A percentile compares a stretch with the other conserved stretches of the same genome.
Evolutionary conservation across 2,888 invertebrate species (phyloP).

Genomic region (Rhogogaster chlorosoma): DNA sequence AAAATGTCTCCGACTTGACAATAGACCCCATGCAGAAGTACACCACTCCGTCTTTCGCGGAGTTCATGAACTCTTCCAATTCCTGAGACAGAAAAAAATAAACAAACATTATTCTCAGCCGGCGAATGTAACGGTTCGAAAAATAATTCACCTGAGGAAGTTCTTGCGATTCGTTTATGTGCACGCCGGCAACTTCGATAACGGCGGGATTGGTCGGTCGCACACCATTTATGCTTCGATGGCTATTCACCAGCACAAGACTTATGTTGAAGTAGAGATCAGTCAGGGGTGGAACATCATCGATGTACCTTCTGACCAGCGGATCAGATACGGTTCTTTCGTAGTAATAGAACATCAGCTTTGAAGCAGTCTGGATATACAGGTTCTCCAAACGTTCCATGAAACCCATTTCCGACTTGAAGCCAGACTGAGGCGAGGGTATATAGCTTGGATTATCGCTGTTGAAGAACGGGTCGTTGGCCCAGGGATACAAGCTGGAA

Average conservation of each 20-base stretch:
- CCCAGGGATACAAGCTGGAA: slow-evolving; percentile 19
- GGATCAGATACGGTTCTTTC: slow-evolving; percentile 25
- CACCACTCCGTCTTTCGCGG: slow-evolving; percentile 69
- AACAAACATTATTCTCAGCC: not conserved
- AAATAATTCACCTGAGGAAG: not conserved
- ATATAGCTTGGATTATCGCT: slow-evolving; percentile 22
- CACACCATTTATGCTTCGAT: slow-evolving; percentile 12
- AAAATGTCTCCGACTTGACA: slow-evolving; percentile 71
- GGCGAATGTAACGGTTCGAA: not conserved
- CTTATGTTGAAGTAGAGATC: slow-evolving; percentile 20
- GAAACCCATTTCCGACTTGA: not conserved
- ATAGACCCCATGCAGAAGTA: slow-evolving; percentile 74
- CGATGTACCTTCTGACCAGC: slow-evolving; percentile 8
- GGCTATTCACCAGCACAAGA: slow-evolving; percentile 10
- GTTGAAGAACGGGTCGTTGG: not conserved
- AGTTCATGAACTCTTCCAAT: slow-evolving; percentile 70
- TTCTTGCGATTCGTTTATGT: slow-evolving; percentile 57
- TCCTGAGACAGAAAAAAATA: slow-evolving; percentile 62
- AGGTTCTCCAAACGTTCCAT: not conserved
- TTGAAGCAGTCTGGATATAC: not conserved
- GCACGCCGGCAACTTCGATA: slow-evolving; percentile 79
- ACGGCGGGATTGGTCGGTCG: slow-evolving; percentile 75
- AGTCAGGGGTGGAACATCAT: not conserved
- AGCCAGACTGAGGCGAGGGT: not conserved
- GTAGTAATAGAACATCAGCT: not conserved